Conservation (phyloP, 2,888 invertebrate species). For the Amphipyra tragopoginis region DNA sequence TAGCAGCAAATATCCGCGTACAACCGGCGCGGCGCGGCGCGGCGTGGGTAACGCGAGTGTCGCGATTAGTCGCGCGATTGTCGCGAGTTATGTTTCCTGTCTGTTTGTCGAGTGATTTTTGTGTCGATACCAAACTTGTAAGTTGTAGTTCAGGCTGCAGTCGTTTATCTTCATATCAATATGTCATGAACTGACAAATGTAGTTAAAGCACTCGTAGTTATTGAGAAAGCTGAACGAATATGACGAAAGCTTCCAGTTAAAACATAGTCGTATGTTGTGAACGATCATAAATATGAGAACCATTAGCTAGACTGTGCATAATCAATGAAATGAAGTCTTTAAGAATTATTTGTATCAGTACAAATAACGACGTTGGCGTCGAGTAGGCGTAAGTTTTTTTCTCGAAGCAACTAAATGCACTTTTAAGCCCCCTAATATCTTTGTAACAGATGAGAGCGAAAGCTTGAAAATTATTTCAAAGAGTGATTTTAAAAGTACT, state of each 20-base stretch:
- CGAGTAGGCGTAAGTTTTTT: too few relatives aligned
- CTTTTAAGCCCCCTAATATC: too few relatives aligned
- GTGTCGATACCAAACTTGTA: conserved; percentile 29
- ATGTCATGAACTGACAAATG: conserved; percentile 30
- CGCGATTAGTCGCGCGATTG: conserved; percentile 35
- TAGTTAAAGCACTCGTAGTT: neutral
- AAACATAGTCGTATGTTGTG: neutral
- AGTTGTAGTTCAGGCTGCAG: conserved; percentile 11
- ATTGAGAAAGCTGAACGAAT: neutral
- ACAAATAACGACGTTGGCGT: too few relatives aligned
- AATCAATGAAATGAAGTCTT: neutral
- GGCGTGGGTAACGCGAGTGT: conserved; percentile 43
- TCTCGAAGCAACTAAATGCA: too few relatives aligned
- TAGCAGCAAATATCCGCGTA: neutral
- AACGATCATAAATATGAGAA: conserved; percentile 13
- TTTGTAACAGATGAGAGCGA: too few relatives aligned
- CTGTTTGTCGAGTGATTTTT: conserved; percentile 33
- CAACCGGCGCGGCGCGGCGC: too few relatives aligned
- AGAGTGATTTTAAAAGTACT: too few relatives aligned
- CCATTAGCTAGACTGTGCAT: neutral
- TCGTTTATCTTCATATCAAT: conserved; percentile 45
- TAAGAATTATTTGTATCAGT: neutral
- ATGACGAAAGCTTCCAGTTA: conserved; percentile 2
- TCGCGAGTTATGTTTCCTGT: conserved; percentile 37
- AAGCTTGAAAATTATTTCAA: too few relatives aligned